Evolutionary conservation across 1,140 invertebrate genomes (phyloP).

Genomic region (Eupristina koningsbergeri): DNA sequence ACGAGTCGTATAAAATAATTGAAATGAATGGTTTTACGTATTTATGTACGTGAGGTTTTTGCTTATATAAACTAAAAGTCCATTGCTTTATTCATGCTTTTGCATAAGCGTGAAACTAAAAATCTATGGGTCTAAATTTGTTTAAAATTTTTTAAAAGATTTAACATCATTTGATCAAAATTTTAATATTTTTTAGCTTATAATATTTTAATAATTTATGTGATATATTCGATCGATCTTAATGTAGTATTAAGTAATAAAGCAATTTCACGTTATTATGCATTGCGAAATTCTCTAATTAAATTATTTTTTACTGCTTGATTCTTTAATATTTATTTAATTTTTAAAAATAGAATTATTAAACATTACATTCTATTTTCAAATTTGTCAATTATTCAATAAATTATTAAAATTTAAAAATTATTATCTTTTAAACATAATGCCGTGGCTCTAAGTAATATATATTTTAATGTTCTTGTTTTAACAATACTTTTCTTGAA

Average conservation of each 20-base stretch:
- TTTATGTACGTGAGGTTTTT: neutral
- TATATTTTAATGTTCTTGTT: neutral
- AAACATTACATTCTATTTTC: neutral
- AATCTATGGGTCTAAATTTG: too few relatives aligned
- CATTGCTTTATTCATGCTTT: neutral
- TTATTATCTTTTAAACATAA: neutral
- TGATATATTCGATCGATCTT: neutral
- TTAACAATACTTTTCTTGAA: neutral
- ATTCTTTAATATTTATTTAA: neutral
- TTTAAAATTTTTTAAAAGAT: neutral
- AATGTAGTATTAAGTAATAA: neutral
- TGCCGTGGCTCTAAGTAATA: neutral
- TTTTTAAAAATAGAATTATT: neutral
- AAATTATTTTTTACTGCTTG: neutral
- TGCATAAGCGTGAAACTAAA: neutral
- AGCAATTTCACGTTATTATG: neutral
- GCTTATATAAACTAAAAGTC: neutral
- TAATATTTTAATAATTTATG: too few relatives aligned
- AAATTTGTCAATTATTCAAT: neutral
- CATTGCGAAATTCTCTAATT: neutral
- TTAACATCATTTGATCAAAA: neutral
- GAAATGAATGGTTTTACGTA: neutral
- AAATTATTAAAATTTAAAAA: neutral
- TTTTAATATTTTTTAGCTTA: neutral
- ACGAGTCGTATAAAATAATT: neutral